Percentiles rank a stretch among this genome's conserved stretches.
Conservation (phyloP, 2,797 vertebrate species). For the Tragopan temminckii region DNA sequence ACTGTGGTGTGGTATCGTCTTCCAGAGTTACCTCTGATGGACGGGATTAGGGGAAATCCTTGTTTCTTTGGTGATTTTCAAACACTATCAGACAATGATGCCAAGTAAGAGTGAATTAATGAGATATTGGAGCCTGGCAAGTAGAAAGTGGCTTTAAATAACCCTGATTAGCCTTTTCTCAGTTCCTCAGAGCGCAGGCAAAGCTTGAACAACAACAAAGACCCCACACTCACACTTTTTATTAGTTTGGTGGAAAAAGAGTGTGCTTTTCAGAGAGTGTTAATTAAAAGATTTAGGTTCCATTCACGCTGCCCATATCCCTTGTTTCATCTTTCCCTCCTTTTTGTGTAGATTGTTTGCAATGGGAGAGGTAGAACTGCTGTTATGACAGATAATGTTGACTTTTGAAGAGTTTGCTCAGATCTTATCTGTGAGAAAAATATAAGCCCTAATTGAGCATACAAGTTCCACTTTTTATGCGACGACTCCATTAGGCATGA, state of each 20-base stretch:
- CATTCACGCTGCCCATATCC: slow-evolving; percentile 85
- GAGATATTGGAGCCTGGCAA: slow-evolving; percentile 88
- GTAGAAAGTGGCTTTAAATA: slow-evolving; percentile 88
- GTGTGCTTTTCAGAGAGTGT: slow-evolving; percentile 92
- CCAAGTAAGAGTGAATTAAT: slow-evolving; percentile 91
- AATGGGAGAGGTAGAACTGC: slow-evolving; percentile 82
- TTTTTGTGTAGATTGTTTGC: slow-evolving; percentile 76
- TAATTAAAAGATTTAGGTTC: slow-evolving; percentile 94
- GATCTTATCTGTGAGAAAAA: slow-evolving; percentile 78
- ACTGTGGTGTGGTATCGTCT: slow-evolving; percentile 77
- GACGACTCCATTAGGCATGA: slow-evolving; percentile 41
- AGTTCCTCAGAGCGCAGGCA: slow-evolving; percentile 73
- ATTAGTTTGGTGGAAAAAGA: slow-evolving; percentile 92
- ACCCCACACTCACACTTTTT: slow-evolving; percentile 89
- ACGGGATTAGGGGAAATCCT: slow-evolving; percentile 93
- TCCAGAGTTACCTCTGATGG: slow-evolving; percentile 91
- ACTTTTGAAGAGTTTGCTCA: slow-evolving; percentile 88
- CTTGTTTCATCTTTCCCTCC: slow-evolving; percentile 81
- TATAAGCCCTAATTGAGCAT: slow-evolving; percentile 88
- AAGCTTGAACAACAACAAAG: slow-evolving; percentile 85
- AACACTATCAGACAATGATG: slow-evolving; percentile 91
- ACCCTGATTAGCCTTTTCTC: slow-evolving; percentile 87
- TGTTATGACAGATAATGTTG: slow-evolving; percentile 89
- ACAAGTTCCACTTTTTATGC: slow-evolving; percentile 79
- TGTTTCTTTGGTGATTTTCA: slow-evolving; percentile 94